Conservation (phyloP, 2,113 vertebrate genomes). For the Ranitomeya imitator region DNA sequence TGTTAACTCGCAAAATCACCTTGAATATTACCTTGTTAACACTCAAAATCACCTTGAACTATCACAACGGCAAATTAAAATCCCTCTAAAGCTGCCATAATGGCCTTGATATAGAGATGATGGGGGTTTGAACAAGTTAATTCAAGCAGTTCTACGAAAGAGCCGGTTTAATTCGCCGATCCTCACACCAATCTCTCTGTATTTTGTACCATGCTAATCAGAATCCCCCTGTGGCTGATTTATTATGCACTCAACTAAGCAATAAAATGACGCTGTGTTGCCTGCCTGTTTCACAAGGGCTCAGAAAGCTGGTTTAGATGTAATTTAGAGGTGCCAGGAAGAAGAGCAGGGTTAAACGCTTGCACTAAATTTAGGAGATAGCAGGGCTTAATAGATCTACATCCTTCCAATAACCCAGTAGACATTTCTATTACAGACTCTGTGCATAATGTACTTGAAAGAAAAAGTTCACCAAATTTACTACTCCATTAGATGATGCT, state of each 20-base stretch:
- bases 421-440: conserved; percentile 57
- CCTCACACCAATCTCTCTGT: conserved; percentile 50
- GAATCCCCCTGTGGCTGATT: conserved; percentile 53
- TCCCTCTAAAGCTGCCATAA: not conserved
- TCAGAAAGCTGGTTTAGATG: conserved; percentile 47
- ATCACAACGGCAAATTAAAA: not conserved
- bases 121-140: conserved; percentile 46
- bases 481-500: conserved; percentile 55
- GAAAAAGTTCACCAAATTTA: conserved; percentile 58
- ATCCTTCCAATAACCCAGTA: conserved; percentile 57
- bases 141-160: conserved; percentile 8
- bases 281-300: conserved; percentile 43
- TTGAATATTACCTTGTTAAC: not conserved
- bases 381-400: conserved; percentile 54
- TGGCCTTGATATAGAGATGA: not conserved
- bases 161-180: conserved; percentile 49
- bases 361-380: conserved; percentile 57
- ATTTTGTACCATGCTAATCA: conserved; percentile 56
- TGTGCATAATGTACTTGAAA: conserved; percentile 57
- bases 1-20: not conserved
- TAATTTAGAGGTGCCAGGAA: conserved; percentile 52
- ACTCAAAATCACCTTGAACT: not conserved
- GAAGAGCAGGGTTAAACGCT: conserved; percentile 49
- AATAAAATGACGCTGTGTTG: conserved; percentile 47
- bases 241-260: conserved; percentile 57